Percentiles rank a stretch among this genome's conserved stretches.
phyloP scores from a whole-genome alignment of 2,888 invertebrate genomes.

The Hanleya hanleyi region DNA sequence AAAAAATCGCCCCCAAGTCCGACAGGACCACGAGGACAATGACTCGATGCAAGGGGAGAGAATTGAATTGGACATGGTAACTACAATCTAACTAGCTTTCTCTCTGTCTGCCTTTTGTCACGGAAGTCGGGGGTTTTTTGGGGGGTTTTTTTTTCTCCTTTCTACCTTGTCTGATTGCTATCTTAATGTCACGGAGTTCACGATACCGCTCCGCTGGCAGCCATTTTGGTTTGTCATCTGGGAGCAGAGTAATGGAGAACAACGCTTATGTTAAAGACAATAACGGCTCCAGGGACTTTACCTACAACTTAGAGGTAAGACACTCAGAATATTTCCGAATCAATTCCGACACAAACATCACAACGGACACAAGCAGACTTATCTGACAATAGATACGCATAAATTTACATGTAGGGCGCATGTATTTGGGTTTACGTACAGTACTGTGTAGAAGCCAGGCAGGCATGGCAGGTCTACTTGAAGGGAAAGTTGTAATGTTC shows the following conservation, averaged over 20 bases:
- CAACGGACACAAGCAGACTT: too few species aligned
- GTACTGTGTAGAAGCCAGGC: too few species aligned
- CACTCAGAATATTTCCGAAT: background rate
- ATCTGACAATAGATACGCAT: too few species aligned
- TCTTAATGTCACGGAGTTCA: background rate
- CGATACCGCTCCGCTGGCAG: background rate
- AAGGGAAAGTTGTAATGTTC: too few species aligned
- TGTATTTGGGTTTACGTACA: too few species aligned
- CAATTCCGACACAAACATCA: too few species aligned
- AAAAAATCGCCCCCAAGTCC: background rate
- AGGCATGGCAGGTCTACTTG: too few species aligned
- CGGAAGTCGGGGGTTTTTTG: background rate
- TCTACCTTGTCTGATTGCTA: background rate
- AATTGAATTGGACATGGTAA: constrained; percentile 17
- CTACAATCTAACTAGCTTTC: background rate
- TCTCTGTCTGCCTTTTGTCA: background rate
- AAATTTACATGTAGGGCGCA: too few species aligned
- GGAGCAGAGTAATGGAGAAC: background rate
- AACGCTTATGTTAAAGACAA: background rate
- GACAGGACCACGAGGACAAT: constrained; percentile 8
- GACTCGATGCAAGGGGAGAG: constrained; percentile 14
- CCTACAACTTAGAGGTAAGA: background rate
- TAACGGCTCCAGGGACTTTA: background rate
- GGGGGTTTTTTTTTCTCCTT: background rate
- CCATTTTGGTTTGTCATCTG: background rate